These are phyloP conservation scores for Dryobota labecula DNA, from an alignment of 2,888 invertebrate genomes.

Conservation along the genomic window DNA sequence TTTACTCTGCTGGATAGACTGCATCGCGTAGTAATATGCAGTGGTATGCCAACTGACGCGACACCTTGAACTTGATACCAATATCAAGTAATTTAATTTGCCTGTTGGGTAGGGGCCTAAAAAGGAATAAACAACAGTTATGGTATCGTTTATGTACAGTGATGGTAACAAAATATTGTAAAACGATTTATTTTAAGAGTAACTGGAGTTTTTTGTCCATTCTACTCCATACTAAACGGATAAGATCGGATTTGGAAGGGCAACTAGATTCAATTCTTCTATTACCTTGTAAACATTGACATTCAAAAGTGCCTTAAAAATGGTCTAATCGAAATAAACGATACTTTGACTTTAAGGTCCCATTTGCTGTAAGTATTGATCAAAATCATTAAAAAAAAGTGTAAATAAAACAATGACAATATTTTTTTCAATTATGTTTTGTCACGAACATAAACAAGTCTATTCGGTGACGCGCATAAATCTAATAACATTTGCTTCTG, in stretches of 20 bases:
- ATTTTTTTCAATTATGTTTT: conserved; percentile 40
- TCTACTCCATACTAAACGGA: background rate
- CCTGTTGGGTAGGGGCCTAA: conserved; percentile 38
- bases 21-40: conserved; percentile 65
- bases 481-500: conserved; percentile 70
- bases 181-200: background rate
- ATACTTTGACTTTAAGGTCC: conserved; percentile 3
- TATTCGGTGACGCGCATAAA: conserved; percentile 62
- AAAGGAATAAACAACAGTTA: conserved; percentile 21
- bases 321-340: background rate
- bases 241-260: background rate
- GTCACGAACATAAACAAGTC: conserved; percentile 64
- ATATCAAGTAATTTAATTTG: conserved; percentile 67
- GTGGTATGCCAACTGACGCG: conserved; percentile 70
- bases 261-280: background rate
- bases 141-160: conserved; percentile 9
- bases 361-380: background rate
- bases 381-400: conserved; percentile 11
- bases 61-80: conserved; percentile 75
- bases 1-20: conserved; percentile 46
- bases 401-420: conserved; percentile 14
- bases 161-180: background rate
- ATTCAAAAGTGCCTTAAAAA: background rate
- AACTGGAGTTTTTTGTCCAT: background rate
- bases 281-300: background rate